Conservation (phyloP, 2,113 vertebrate genomes). For the Pleuronectes platessa region DNA sequence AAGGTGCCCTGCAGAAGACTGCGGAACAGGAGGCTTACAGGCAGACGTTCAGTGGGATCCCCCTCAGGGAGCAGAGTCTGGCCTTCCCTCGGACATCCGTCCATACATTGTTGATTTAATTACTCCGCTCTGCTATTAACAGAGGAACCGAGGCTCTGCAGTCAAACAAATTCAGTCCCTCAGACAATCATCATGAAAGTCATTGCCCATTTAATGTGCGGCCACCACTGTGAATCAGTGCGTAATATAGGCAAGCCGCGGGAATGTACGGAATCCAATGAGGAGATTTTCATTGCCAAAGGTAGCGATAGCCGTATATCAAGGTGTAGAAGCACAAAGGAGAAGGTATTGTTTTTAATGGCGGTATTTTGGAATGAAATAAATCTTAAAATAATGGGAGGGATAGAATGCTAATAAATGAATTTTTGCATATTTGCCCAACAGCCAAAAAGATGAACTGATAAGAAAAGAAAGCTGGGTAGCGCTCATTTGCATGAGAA, state of each 20-base stretch:
- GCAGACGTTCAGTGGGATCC: slow-evolving; percentile 66
- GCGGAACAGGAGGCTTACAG: slow-evolving; percentile 73
- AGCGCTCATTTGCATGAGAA: slow-evolving; percentile 73
- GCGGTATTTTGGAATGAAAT: slow-evolving; percentile 41
- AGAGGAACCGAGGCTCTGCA: slow-evolving; percentile 31
- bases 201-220: slow-evolving; percentile 55
- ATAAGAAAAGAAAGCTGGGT: slow-evolving; percentile 62
- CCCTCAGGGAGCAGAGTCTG: slow-evolving; percentile 66
- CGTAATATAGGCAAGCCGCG: slow-evolving; percentile 47
- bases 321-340: slow-evolving; percentile 40
- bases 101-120: slow-evolving; percentile 73
- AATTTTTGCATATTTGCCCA: slow-evolving; percentile 73
- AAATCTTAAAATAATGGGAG: slow-evolving; percentile 54
- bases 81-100: slow-evolving; percentile 61
- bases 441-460: slow-evolving; percentile 70
- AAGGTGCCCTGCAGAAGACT: slow-evolving; percentile 74
- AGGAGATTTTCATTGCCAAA: slow-evolving; percentile 57
- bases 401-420: slow-evolving; percentile 63
- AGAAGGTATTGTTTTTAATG: slow-evolving; percentile 63
- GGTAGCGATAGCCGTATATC: slow-evolving; percentile 45
- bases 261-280: slow-evolving; percentile 42
- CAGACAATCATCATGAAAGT: slow-evolving; percentile 57
- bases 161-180: slow-evolving; percentile 43
- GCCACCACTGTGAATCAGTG: slow-evolving; percentile 49
- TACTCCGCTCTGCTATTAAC: slow-evolving; percentile 49